Evolutionary conservation across 1,140 invertebrate species (phyloP), one percentile per base, ranked within the genome.

Genomic region (Pseudachorutes palmiensis): DNA sequence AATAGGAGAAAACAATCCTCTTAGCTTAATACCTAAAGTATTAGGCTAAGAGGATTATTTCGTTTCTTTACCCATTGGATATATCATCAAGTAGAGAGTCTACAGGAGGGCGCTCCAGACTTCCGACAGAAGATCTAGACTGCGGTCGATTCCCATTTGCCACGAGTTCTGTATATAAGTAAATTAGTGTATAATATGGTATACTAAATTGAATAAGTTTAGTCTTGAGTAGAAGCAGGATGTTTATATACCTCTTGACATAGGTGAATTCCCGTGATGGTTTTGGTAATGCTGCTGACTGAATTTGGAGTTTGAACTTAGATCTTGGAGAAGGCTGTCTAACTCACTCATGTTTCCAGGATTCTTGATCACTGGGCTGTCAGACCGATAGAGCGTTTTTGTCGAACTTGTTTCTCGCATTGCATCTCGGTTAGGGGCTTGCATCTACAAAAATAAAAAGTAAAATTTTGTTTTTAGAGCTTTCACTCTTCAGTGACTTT

Each of bases 31-130:
- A n/a, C n/a, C n/a, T n/a, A n/a, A n/a, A n/a, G n/a, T n/a, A n/a
- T n/a, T n/a, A n/a, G n/a, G n/a, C n/a, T n/a, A n/a, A n/a, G n/a
- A n/a, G n/a, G n/a, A n/a, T n/a, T n/a, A n/a, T n/a, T n/a, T n/a
- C n/a, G n/a, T n/a, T n/a, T n/a, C n/a, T n/a, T n/a, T 77, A 90
- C 88, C 88, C 87, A 78, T 88, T 88, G 24, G 87, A 86, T 65
- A 95, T 81, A 78, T 95, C 91, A 70, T 94, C 91, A 19, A 95
- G 79, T 26, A 95, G 82, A 70, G 88, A 90, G 77, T 95, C 92
- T 55, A 95, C 89, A 0, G 90, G 87, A 19, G 88, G 89, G 62
- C 90, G 82, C 22, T 77, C 71, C 55, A 80, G 66, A 68, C 72
- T 74, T 59, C 73, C 73, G 30, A 72, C 59, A 29, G 68, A 70